These are phyloP conservation scores for Arctia plantaginis DNA, from an alignment of 2,888 invertebrate species.

Conservation along the genomic window DNA sequence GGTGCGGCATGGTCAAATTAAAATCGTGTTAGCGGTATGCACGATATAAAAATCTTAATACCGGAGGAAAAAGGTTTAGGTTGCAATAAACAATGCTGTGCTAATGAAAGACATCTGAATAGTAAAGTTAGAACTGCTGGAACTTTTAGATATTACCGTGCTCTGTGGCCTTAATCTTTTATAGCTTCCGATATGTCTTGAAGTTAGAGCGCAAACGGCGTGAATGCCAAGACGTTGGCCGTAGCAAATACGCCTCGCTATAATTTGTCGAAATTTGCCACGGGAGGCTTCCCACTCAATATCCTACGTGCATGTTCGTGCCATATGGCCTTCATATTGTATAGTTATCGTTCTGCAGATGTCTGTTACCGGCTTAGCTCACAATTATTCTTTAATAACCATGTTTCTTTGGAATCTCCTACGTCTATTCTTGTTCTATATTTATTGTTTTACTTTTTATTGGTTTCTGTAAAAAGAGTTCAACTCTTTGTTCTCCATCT, in stretches of 20 bases:
- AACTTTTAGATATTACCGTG: background rate
- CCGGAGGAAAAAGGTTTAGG: background rate
- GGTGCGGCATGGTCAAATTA: background rate
- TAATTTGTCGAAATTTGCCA: slow-evolving; percentile 32
- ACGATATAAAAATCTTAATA: background rate
- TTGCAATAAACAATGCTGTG: background rate
- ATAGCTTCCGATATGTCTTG: background rate
- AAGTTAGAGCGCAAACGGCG: slow-evolving; percentile 14
- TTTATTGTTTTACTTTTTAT: slow-evolving; percentile 34
- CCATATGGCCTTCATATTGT: slow-evolving; percentile 29
- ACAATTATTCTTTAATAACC: slow-evolving; percentile 18
- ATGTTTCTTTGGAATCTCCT: slow-evolving; percentile 8
- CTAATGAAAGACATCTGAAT: background rate
- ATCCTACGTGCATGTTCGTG: slow-evolving; percentile 31
- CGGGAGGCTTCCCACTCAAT: slow-evolving; percentile 22
- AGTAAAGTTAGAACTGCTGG: background rate
- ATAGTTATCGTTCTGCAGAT: slow-evolving; percentile 37
- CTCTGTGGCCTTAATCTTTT: background rate
- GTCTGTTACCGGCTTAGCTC: slow-evolving; percentile 16
- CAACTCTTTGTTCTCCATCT: slow-evolving; percentile 18
- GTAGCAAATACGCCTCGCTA: slow-evolving; percentile 33
- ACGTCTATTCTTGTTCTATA: slow-evolving; percentile 13
- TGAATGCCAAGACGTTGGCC: slow-evolving; percentile 22
- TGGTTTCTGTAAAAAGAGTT: slow-evolving; percentile 27
- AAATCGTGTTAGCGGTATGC: background rate